Base-by-base conservation (phyloP, 2,888 invertebrate species). In the Cheilosia soror region DNA sequence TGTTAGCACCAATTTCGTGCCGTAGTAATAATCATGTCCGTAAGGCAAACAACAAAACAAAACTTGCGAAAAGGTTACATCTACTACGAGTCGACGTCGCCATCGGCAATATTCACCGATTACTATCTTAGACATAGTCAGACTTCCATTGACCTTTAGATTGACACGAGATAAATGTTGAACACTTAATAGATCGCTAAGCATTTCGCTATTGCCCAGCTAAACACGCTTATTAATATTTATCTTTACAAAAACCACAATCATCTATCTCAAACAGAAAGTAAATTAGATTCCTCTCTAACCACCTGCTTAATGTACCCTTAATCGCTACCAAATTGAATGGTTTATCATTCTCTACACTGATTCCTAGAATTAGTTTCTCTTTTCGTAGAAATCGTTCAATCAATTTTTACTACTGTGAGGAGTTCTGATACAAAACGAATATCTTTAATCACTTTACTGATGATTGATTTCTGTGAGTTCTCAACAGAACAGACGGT, bases 401-500 rank as follows among this genome's bases (percentile, higher is more conserved):
- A 82, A 77, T 82, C 72, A 81, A 53, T 49, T 53, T 62, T 65
- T 63, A 68, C 55, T 66, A 73, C 62, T 44, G 25, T 31, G 53
- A 49, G 62, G 37, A 58, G 40, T 31, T 31, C 40, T 55, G 42
- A 44, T 37, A 62, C 55, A 55, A 55, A 57, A 58, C 44, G 66
- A 71, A 57, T 76, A 76, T 82, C 44, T 62, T 71, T 58, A 65
- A 77, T 40, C 82, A 47, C 77, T 79, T 60, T 75, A 80, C 80
- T 65, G 84, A 80, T 80, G 84, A 84, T 84, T 80, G 84, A 84
- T 84, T 58, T 76, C 58, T 42, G 57, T 57, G 69, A 62, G 68
- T 51, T 75, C 51, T 71, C 60, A 37, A n/a, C 37, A n/a, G 25
- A 62, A 13, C 27, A 47, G 71, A 51, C 44, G 66, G 62, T 63